Conservation (phyloP, 2,797 vertebrate genomes). For the Neosilurus mollespiculum region DNA sequence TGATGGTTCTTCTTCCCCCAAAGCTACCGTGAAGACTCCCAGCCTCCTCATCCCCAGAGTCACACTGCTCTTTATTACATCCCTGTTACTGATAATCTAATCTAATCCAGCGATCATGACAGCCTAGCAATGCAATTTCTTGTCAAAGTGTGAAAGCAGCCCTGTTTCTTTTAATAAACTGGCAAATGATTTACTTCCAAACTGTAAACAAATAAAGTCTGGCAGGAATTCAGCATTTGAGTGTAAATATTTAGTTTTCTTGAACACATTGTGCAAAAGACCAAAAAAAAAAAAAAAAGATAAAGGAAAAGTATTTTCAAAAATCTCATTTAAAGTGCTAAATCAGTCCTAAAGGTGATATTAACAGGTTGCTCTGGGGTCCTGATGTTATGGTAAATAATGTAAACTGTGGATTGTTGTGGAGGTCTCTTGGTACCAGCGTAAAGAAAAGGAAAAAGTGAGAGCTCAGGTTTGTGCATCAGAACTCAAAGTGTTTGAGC, state of each 20-base stretch:
- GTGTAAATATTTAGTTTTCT: not conserved
- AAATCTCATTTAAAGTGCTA: not conserved
- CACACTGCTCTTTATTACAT: no score
- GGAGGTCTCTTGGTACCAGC: not conserved
- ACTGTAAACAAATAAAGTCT: not conserved
- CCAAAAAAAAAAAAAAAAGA: not conserved
- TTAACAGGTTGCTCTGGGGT: not conserved
- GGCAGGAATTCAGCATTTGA: not conserved
- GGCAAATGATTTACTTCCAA: not conserved
- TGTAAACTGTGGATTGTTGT: not conserved
- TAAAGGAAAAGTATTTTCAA: not conserved
- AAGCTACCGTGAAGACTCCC: no score
- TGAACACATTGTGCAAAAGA: not conserved
- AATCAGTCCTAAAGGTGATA: not conserved
- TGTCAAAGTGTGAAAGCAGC: not conserved
- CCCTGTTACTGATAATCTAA: no score
- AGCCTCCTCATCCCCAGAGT: no score
- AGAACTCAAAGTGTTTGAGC: not conserved
- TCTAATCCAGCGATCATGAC: no score
- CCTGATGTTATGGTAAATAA: not conserved
- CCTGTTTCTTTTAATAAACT: not conserved
- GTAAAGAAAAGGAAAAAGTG: not conserved
- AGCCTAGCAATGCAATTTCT: no score
- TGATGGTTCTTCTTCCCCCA: no score
- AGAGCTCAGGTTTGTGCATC: conserved; percentile 8